These are phyloP conservation scores for Cremastinae sp. DNA, from an alignment of 2,888 invertebrate species.

Conservation along the genomic window DNA sequence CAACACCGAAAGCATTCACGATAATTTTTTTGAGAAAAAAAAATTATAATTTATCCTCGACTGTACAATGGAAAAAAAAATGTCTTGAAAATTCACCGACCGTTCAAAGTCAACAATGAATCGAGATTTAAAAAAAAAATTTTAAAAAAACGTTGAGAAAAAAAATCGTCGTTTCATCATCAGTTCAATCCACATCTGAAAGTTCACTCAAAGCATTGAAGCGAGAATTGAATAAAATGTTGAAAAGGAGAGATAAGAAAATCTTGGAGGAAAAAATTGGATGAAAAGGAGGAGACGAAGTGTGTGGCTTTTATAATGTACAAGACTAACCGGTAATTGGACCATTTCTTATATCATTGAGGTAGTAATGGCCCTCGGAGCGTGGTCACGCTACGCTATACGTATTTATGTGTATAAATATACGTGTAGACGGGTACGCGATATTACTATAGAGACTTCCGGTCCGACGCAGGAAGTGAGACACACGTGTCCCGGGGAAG, in stretches of 20 bases:
- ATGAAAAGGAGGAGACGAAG: constrained; percentile 26
- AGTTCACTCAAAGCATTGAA: not conserved
- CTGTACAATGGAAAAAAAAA: too few relatives aligned
- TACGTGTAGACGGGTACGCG: constrained; percentile 64
- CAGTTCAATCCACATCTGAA: not conserved
- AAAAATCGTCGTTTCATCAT: not conserved
- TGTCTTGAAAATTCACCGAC: too few relatives aligned
- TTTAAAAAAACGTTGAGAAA: too few relatives aligned
- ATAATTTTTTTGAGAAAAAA: too few relatives aligned
- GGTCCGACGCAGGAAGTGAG: constrained; percentile 77
- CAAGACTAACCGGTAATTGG: constrained; percentile 71
- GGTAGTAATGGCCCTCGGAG: constrained; percentile 76
- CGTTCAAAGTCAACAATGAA: not conserved
- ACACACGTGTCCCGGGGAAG: constrained; percentile 76
- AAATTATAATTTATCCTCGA: too few relatives aligned
- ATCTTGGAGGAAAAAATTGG: constrained; percentile 6
- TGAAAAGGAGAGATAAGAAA: constrained; percentile 4
- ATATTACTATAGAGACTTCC: constrained; percentile 79
- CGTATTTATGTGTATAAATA: constrained; percentile 22
- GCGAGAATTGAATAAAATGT: not conserved
- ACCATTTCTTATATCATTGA: constrained; percentile 70
- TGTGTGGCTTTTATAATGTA: constrained; percentile 36
- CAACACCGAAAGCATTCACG: too few relatives aligned
- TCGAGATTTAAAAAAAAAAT: not conserved
- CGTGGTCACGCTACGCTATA: constrained; percentile 74